Evolutionary conservation across 2,888 invertebrate genomes (phyloP).

Genomic region (Agapostemon virescens): DNA sequence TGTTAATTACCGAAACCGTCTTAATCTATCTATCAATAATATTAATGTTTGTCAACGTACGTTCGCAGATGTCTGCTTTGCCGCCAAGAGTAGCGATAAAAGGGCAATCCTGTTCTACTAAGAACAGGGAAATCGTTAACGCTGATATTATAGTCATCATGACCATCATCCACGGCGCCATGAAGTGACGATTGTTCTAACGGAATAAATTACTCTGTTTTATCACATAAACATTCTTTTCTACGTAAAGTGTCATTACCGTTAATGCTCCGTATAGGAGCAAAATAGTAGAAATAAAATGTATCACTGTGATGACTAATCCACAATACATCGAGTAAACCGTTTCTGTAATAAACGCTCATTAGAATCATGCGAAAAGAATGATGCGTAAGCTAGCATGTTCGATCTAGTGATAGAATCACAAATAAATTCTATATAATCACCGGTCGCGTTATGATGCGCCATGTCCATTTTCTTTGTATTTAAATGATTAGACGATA

Average conservation of each 20-base stretch:
- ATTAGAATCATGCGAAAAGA: not conserved
- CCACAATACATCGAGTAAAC: constrained; percentile 79
- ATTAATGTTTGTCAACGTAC: constrained; percentile 63
- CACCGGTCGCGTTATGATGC: constrained; percentile 80
- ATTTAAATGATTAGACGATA: constrained; percentile 78
- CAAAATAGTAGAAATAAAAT: constrained; percentile 78
- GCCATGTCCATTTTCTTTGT: constrained; percentile 80
- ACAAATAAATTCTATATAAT: constrained; percentile 44
- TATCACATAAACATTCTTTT: constrained; percentile 18
- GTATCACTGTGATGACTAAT: constrained; percentile 78
- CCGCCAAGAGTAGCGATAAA: constrained; percentile 75
- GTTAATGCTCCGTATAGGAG: constrained; percentile 80
- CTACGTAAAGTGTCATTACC: constrained; percentile 69
- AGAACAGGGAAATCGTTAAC: constrained; percentile 76
- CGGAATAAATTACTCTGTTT: constrained; percentile 25
- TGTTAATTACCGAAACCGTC: not conserved
- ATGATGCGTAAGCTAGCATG: not conserved
- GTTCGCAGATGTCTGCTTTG: constrained; percentile 71
- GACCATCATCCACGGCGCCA: constrained; percentile 80
- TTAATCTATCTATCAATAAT: not conserved
- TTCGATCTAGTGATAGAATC: not conserved
- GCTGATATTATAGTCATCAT: constrained; percentile 77
- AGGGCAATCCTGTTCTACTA: constrained; percentile 75
- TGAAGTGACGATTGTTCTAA: constrained; percentile 79
- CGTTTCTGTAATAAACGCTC: constrained; percentile 73